phyloP scores from a whole-genome alignment of 2,113 vertebrate species.

The Podilymbus podiceps region DNA sequence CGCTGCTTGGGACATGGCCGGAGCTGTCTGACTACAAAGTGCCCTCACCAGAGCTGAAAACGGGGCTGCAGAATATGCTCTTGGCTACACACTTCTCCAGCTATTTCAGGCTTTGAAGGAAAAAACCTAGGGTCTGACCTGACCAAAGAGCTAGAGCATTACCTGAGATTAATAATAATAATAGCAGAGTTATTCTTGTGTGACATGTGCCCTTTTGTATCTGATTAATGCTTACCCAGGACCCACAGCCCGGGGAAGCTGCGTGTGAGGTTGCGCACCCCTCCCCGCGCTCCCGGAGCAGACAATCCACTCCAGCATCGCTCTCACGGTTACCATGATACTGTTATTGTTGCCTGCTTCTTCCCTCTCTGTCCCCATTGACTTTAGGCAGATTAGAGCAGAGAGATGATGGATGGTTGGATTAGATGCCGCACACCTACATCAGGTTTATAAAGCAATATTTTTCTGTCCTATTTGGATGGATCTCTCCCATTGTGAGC shows the following conservation, averaged over 20 bases:
- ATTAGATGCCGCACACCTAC: neutral
- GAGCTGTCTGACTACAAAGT: neutral
- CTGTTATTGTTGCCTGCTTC: neutral
- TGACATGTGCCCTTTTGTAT: neutral
- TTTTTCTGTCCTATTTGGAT: constrained; percentile 16
- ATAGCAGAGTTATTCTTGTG: neutral
- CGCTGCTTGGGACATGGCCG: neutral
- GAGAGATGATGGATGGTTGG: constrained; percentile 33
- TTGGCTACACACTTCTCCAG: accelerated
- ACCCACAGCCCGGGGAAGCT: neutral
- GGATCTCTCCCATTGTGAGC: neutral
- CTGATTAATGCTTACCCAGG: neutral
- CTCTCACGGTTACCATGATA: neutral
- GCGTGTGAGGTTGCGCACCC: neutral
- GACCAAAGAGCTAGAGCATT: neutral
- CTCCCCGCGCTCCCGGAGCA: neutral
- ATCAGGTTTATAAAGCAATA: neutral
- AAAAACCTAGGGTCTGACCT: neutral
- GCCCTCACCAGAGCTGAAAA: neutral
- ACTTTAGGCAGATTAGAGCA: constrained; percentile 24
- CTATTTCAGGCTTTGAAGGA: neutral
- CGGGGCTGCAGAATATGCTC: neutral
- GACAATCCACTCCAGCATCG: neutral
- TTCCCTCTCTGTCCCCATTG: constrained; percentile 3
- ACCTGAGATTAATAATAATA: neutral